Evolutionary conservation across 2,888 invertebrate genomes (phyloP).

Genomic region (Drosophila longiperda): DNA sequence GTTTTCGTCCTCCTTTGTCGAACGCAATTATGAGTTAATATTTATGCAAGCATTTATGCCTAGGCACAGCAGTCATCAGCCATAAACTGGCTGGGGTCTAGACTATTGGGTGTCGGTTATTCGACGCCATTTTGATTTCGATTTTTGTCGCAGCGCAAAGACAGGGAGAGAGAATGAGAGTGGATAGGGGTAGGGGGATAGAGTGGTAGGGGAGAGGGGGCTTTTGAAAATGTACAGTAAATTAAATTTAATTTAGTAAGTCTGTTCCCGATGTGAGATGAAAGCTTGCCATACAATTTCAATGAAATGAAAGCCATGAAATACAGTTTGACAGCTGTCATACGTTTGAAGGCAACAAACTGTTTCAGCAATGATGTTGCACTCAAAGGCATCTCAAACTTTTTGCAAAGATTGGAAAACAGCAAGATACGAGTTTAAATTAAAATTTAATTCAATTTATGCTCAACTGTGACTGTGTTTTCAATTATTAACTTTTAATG

Average conservation of each 20-base stretch:
- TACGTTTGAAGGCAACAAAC: neutral
- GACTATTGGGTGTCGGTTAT: conserved; percentile 30
- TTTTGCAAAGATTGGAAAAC: neutral
- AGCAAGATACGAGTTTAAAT: neutral
- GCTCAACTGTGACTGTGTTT: neutral
- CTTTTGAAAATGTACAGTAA: conserved; percentile 40
- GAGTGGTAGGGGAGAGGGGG: neutral
- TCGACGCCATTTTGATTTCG: conserved; percentile 67
- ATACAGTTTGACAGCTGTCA: conserved; percentile 1
- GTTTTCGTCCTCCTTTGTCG: conserved; percentile 66
- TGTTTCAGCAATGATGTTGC: neutral
- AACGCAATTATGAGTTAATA: conserved; percentile 78
- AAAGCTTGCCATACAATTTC: neutral
- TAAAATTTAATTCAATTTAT: neutral
- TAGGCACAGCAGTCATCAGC: conserved; percentile 10
- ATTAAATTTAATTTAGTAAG: conserved; percentile 51
- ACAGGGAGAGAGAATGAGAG: neutral
- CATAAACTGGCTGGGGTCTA: conserved; percentile 25
- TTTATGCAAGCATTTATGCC: conserved; percentile 68
- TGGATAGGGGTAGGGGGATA: neutral
- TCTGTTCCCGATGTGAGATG: neutral
- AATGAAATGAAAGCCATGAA: neutral
- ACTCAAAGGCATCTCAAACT: neutral
- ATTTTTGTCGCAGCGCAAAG: conserved; percentile 25
- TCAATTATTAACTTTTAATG: neutral